phyloP scores from a whole-genome alignment of 2,888 invertebrate genomes.

The Parthenolecanium corni region DNA sequence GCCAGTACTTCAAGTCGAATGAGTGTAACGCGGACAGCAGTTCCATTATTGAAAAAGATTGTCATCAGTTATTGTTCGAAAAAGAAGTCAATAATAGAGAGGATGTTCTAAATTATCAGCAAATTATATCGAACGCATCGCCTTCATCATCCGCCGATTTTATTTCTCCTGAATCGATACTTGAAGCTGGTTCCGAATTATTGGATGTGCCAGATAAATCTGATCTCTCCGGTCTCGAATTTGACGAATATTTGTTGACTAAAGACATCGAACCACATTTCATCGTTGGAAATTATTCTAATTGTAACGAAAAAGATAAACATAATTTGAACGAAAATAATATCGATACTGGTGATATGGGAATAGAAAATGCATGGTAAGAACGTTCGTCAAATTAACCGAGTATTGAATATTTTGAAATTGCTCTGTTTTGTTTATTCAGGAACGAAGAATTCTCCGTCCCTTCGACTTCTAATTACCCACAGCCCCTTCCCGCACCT shows the following conservation, averaged over 20 bases:
- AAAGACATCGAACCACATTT: slow-evolving; percentile 21
- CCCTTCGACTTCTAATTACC: slow-evolving; percentile 31
- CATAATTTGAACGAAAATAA: neutral
- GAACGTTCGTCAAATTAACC: slow-evolving; percentile 2
- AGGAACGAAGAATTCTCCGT: slow-evolving; percentile 33
- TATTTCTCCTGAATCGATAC: slow-evolving; percentile 9
- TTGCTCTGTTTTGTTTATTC: slow-evolving; percentile 12
- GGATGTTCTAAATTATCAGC: neutral
- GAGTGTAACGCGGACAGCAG: slow-evolving; percentile 11
- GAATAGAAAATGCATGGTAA: slow-evolving; percentile 42
- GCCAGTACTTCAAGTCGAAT: slow-evolving; percentile 5
- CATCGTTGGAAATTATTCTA: neutral
- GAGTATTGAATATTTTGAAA: neutral
- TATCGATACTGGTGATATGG: slow-evolving; percentile 36
- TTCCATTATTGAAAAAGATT: slow-evolving; percentile 1
- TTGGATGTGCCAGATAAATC: slow-evolving; percentile 5
- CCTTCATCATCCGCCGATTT: neutral
- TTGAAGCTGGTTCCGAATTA: slow-evolving; percentile 14
- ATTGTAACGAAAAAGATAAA: neutral
- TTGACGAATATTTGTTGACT: slow-evolving; percentile 6
- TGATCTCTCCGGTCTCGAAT: slow-evolving; percentile 6
- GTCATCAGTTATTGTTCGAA: slow-evolving; percentile 3
- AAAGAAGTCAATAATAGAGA: neutral
- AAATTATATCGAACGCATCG: neutral
- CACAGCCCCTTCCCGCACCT: slow-evolving; percentile 33